Evolutionary conservation across 2,113 vertebrate species (phyloP).

Genomic region (Athene noctua): DNA sequence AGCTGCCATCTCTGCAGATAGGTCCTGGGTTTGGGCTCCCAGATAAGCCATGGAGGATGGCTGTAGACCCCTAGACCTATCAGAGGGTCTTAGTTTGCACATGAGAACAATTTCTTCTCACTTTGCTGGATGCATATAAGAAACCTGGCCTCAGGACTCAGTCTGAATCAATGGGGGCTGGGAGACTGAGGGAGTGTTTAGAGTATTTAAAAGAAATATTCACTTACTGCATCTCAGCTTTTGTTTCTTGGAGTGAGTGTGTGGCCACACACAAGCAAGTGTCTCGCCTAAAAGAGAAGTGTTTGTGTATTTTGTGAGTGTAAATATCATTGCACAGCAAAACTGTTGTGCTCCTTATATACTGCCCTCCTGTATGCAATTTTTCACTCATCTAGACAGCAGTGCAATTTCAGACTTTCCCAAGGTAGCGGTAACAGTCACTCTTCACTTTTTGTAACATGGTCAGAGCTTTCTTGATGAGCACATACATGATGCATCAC

Average conservation of each 20-base stretch:
- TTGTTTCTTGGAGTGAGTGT: not conserved
- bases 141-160: not conserved
- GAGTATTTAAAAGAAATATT: not conserved
- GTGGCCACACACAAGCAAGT: not conserved
- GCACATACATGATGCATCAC: not conserved
- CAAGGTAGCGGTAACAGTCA: constrained; percentile 22
- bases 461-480: constrained; percentile 34
- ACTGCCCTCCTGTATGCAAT: not conserved
- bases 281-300: not conserved
- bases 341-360: not conserved
- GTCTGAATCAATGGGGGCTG: not conserved
- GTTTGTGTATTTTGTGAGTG: not conserved
- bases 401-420: constrained; percentile 21
- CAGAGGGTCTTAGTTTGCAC: not conserved
- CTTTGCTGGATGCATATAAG: not conserved
- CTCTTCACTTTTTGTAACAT: not conserved
- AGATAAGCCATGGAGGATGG: not conserved
- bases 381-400: constrained; percentile 53
- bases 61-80: not conserved
- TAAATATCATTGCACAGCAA: not conserved
- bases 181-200: not conserved
- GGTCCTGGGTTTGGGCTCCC: rapidly evolving
- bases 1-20: not conserved
- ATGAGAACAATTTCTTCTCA: not conserved
- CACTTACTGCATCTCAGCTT: not conserved